These are phyloP conservation scores for Papilio xuthus DNA, from an alignment of 1,140 invertebrate genomes.

Conservation along the genomic window DNA sequence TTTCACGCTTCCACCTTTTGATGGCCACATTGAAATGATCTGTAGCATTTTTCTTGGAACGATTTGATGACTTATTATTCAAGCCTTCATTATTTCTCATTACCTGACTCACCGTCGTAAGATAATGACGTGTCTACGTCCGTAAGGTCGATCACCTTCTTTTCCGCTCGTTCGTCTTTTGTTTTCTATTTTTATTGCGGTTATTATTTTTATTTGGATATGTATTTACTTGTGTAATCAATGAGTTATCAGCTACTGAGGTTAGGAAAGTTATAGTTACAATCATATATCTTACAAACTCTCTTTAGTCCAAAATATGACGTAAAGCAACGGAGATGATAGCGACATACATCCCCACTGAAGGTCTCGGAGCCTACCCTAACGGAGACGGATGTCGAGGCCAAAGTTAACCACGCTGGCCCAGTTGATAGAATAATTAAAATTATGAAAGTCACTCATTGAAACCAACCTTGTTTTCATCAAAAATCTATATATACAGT, in stretches of 20 bases:
- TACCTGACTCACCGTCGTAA: slow-evolving; percentile 25
- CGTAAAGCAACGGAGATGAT: background rate
- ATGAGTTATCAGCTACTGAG: background rate
- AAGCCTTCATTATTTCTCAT: slow-evolving; percentile 9
- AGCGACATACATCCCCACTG: no score
- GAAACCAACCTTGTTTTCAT: no score
- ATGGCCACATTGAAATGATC: background rate
- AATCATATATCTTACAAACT: background rate
- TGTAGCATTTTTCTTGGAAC: background rate
- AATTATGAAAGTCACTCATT: no score
- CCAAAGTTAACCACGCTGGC: no score
- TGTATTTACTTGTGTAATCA: background rate
- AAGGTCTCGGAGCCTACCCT: no score
- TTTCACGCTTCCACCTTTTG: background rate
- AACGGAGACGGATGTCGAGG: no score
- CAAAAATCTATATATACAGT: no score
- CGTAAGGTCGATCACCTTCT: slow-evolving; percentile 11
- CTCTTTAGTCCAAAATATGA: background rate
- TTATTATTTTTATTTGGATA: slow-evolving; percentile 16
- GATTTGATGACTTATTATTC: background rate
- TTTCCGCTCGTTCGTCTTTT: background rate
- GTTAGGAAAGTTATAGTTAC: background rate
- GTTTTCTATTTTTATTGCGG: slow-evolving; percentile 9
- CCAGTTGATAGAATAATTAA: no score
- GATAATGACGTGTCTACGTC: background rate